Evolutionary conservation across 2,113 vertebrate genomes (phyloP).

Genomic region (Sinosuthora webbiana): DNA sequence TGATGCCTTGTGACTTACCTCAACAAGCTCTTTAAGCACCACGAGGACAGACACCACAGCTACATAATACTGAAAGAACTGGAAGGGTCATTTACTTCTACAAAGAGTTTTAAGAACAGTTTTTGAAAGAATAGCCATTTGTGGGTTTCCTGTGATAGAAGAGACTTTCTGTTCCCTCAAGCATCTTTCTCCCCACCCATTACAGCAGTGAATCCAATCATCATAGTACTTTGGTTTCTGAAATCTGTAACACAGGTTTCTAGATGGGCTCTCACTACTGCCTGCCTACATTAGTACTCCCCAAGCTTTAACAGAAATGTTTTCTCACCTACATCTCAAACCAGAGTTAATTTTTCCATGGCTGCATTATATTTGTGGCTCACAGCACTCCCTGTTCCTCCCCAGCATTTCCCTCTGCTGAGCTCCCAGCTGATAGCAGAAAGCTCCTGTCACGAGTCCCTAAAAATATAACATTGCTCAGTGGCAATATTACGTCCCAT

Average conservation of each 20-base stretch:
- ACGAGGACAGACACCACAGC: not conserved
- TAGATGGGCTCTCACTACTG: not conserved
- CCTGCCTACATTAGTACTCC: not conserved
- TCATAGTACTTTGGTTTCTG: not conserved
- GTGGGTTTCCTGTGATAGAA: not conserved
- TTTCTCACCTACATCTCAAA: not conserved
- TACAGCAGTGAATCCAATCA: not conserved
- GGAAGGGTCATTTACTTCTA: not conserved
- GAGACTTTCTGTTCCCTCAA: not conserved
- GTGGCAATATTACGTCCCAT: not conserved
- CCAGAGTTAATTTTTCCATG: not conserved
- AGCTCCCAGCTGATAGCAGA: constrained; percentile 45
- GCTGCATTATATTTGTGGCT: not conserved
- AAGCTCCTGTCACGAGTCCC: constrained; percentile 26
- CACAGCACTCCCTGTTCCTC: constrained; percentile 10
- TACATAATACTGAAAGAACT: not conserved
- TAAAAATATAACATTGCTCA: constrained; percentile 53
- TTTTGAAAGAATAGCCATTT: not conserved
- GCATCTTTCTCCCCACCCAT: not conserved
- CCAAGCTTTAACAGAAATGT: not conserved
- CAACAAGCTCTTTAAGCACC: not conserved
- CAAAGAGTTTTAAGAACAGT: not conserved
- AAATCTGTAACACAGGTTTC: not conserved
- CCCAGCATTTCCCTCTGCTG: not conserved
- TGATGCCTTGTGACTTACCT: not conserved